These are phyloP conservation scores for Bubo bubo DNA, from an alignment of 2,113 vertebrate genomes.

Conservation along the genomic window DNA sequence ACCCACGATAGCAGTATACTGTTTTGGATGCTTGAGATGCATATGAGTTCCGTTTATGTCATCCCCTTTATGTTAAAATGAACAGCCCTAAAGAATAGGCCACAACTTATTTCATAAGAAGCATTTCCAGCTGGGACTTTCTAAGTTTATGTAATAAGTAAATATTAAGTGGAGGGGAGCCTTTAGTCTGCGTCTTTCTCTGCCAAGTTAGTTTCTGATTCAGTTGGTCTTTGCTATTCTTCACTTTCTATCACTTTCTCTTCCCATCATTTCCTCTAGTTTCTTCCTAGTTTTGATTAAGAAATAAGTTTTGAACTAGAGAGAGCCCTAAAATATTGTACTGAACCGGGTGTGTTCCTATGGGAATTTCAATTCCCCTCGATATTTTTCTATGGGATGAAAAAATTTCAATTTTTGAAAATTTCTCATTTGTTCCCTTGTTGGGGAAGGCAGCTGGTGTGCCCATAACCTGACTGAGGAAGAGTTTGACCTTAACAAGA, in stretches of 20 bases:
- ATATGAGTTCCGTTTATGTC: not conserved
- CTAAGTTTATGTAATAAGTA: not conserved
- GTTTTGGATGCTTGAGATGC: not conserved
- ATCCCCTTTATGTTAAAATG: not conserved
- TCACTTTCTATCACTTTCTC: not conserved
- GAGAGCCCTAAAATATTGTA: not conserved
- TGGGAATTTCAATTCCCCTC: not conserved
- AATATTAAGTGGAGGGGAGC: not conserved
- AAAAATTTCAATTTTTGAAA: not conserved
- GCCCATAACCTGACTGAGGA: too few relatives aligned
- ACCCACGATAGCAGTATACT: not conserved
- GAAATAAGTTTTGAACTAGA: not conserved
- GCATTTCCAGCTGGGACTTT: not conserved
- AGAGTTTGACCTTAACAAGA: too few relatives aligned
- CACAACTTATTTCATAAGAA: not conserved
- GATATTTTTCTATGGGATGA: not conserved
- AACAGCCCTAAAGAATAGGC: not conserved
- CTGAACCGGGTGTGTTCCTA: not conserved
- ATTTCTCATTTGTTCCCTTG: not conserved
- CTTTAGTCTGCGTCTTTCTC: rapidly evolving
- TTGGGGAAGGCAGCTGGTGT: too few relatives aligned
- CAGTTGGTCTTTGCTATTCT: not conserved
- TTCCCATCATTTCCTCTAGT: not conserved
- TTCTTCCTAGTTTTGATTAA: not conserved
- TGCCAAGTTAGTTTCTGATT: not conserved